Evolutionary conservation across 1,140 invertebrate species (phyloP), one percentile per base, ranked within the genome.

Genomic region (Drosophila pandora): DNA sequence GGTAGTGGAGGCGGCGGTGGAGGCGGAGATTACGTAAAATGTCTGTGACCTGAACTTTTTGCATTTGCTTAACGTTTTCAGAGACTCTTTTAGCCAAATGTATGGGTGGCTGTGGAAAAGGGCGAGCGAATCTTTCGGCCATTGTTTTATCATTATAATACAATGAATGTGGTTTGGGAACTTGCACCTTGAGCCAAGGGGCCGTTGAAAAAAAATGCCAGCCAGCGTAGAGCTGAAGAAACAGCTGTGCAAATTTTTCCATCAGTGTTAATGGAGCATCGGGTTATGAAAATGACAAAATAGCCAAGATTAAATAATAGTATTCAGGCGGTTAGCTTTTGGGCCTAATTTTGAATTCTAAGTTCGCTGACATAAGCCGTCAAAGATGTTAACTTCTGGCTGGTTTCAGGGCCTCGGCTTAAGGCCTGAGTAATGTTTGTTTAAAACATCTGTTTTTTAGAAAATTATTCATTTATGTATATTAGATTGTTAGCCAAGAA

Each of bases 21-120:
- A 22, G 56, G 76, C 54, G 75, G 76, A 49, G 67, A 76, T 87
- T 87, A 87, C 82, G 83, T 83, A 87, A 87, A 72, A 50, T 88
- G 79, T 88, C 83, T 87, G 82, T 78, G 82, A 88, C 83, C 83
- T 87, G 82, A 87, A 87, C 82, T 82, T 63, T 87, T 87, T 87
- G 83, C 79, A 82, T 87, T 85, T 81, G 81, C 62, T 80, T 62
- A 82, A 80, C 68, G 60, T 74, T 56, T 77, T 65, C 55, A 71
- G 54, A 49, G 22, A 22, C 22, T 43, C 45, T 50, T 10, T 10
- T 28, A 22, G 28, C 9, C 52, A 9, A 61, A 32, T 49, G 23
- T 52, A n/a, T 43, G 22, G 65, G 59, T 45, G 23, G 62, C 52
- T 57, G 58, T 64, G 60, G 75, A 67, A 81, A 85, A 83, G 78